Evolutionary conservation across 2,888 invertebrate species (phyloP), one percentile per base, ranked within the genome.

Genomic region (Ligdia adustata): DNA sequence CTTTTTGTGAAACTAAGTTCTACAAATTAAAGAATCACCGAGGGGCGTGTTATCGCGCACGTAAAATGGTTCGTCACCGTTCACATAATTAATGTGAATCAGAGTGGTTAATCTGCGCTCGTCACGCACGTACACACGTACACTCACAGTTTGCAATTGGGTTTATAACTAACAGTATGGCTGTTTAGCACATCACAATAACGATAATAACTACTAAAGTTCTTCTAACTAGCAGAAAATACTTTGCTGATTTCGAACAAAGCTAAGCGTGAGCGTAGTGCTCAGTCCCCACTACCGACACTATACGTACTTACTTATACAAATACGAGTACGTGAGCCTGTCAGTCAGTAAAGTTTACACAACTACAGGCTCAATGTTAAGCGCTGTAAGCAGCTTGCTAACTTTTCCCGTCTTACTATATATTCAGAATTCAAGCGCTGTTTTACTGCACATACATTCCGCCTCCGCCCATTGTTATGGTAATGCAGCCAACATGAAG

Each of bases 401-500:
- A 3, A 31, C 16, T 2, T 0, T 2, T 9, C 2, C 1, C 22
- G 44, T 52, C 47, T 50, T 43, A 47, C 35, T 28, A 13, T 14
- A 38, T 14, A 1, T 12, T 9, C 3, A 6, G 6, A 9, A 9
- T n/a, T 45, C 15, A 59, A 78, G 79, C 85, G 79, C 69, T 81
- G 27, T 16, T 76, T 51, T 66, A 77, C 80, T 76, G 43, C 3
- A 6, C 2, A 1, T 4, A 32, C 60, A 22, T 18, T 22, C 58
- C 46, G 60, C 75, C 71, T 76, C 82, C 12, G 64, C 82, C 84
- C 80, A 87, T 88, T 89, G 88, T 89, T 89, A 84, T 88, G 85
- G 81, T 82, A 87, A 81, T 86, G 85, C 81, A 79, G 83, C 87
- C 88, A 88, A 88, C 87, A 83, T 87, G 75, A 86, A 76, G 79